Evolutionary conservation across 1,140 invertebrate genomes (phyloP), one percentile per base, ranked within the genome.

Genomic region (Helicoverpa zea): DNA sequence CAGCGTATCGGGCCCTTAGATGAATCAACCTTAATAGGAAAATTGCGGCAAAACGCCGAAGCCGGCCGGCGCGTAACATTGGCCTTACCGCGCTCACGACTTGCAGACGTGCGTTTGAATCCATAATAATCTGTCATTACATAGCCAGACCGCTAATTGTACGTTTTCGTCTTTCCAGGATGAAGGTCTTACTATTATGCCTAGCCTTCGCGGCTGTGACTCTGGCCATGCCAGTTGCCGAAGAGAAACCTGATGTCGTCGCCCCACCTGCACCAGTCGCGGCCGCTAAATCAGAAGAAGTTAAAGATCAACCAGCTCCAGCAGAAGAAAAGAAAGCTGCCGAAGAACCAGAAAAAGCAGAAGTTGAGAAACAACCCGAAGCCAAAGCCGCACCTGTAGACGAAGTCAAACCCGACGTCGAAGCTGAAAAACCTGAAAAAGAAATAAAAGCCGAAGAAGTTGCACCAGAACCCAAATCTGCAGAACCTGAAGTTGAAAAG

Each of bases 161-260:
- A 78, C 76, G 80, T 88, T 89, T 87, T 91, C 87, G 35, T 90
- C 63, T 88, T 94, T 95, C 80, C 92, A 95, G 94, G 88, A 95
- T 95, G 94, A 95, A 95, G 92, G 89, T 94, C 86, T 86, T 95
- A 86, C 79, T 95, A 90, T 86, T 94, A 84, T 94, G 92, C 84
- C 85, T 94, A 88, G 94, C 94, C 88, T 91, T 94, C 83, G 92
- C 86, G 90, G 93, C 94, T 85, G 86, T 89, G 76, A 90, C 88
- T 81, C 56, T 95, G 81, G 92, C 93, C 54, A 95, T 94, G 93
- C 94, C 94, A 30, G 90, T 95, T 49, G 93, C 94, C 54, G 94
- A 94, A 68, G 90, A 94, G 52, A 92, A 92, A 72, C 86, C 88
- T 79, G 89, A 88, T 29, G 81, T 81, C 29, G 84, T 82, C 52